phyloP scores from a whole-genome alignment of 2,113 vertebrate species.

The Ivindomyrus marchei region DNA sequence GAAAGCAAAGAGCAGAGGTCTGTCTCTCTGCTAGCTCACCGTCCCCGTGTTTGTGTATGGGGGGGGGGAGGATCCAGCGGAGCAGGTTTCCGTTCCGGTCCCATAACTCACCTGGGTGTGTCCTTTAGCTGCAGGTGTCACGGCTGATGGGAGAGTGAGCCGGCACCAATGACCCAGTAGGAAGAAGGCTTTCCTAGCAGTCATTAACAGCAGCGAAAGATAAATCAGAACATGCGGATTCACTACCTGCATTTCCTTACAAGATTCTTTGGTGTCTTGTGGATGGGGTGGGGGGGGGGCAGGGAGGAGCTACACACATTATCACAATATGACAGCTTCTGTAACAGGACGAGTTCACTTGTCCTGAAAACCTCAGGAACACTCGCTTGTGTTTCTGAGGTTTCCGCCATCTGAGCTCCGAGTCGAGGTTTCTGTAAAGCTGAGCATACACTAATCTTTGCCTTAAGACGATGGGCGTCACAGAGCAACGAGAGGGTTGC shows the following conservation, averaged over 20 bases:
- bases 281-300: no score
- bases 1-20: neutral
- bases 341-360: neutral
- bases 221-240: neutral
- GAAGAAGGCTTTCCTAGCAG: neutral
- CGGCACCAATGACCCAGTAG: neutral
- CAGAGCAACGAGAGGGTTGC: neutral
- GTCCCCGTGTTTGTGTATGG: neutral
- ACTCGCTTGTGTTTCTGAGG: neutral
- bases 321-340: neutral
- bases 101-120: constrained; percentile 41
- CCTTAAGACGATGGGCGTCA: neutral
- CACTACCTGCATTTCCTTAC: neutral
- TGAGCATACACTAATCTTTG: neutral
- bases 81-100: constrained; percentile 35
- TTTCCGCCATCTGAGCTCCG: neutral
- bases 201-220: neutral
- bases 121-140: constrained; percentile 27
- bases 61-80: constrained; percentile 10
- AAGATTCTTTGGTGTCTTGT: neutral
- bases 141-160: neutral
- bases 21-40: neutral
- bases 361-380: neutral
- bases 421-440: neutral
- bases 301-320: neutral